Base-by-base conservation (phyloP, 2,797 vertebrate species). In the Acanthurus lineatus region DNA sequence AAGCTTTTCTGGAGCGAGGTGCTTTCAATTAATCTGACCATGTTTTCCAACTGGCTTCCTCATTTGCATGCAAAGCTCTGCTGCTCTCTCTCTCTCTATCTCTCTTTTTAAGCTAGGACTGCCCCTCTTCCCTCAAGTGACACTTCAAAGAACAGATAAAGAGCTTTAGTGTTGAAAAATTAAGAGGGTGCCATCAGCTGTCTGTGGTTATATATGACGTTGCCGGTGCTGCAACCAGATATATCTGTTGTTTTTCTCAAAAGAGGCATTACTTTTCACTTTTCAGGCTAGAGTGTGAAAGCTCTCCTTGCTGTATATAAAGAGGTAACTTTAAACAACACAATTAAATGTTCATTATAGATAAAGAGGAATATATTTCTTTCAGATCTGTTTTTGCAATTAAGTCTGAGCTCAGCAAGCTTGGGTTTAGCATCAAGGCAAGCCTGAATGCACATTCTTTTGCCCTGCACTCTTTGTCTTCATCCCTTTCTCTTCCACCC, bases 11-110 rank as follows among this genome's bases (percentile, higher is more conserved):
- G 22, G 20, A 73, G 65, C 0, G 22, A 74, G 54, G 67, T 67
- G 69, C 67, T 76, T 77, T 81, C 79, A 69, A 82, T 89, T 83
- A 83, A 81, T 87, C 77, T 76, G 54, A 35, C 47, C 11, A 6
- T 51, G 44, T 77, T 82, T 90, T 86, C 72, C 69, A 80, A 63
- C 75, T 20, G 15, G 45, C 76, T 68, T 84, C 83, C 85, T 89
- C 76, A 86, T 93, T 92, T 86, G 73, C 80, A 92, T 90, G 84
- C 86, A 89, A 86, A 91, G 85, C 87, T 69, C 70, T 69, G 7
- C 28, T 5, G 0, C 38, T 38, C 58, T 42, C 73, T 69, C 56
- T 63, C 57, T 62, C 62, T 54, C 9, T 17, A 14, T 22, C 8
- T 51, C 64, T 60, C 32, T 25, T n/a, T 58, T 16, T 1, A 9